Evolutionary conservation across 2,797 vertebrate species (phyloP).

Genomic region (Megalops cyprinoides): DNA sequence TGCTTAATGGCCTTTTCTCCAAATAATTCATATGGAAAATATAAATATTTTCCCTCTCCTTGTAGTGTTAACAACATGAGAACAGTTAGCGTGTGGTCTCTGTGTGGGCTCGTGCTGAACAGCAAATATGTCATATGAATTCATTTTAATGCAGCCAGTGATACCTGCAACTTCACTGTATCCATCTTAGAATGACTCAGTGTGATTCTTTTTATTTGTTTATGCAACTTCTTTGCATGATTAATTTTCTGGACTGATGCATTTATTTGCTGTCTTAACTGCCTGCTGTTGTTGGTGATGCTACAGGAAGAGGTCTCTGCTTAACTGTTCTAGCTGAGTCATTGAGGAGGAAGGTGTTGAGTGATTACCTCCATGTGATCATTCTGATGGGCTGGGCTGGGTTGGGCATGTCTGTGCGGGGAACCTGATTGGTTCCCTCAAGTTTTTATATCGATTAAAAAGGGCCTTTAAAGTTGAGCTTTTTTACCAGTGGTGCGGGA

Average conservation of each 20-base stretch:
- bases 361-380: not conserved
- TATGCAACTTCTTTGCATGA: too few relatives aligned
- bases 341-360: not conserved
- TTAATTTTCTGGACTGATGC: too few relatives aligned
- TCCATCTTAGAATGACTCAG: too few relatives aligned
- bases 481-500: not conserved
- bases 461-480: not conserved
- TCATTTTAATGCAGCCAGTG: too few relatives aligned
- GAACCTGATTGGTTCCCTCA: not conserved
- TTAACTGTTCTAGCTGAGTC: not conserved
- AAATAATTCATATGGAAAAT: not conserved
- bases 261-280: too few relatives aligned
- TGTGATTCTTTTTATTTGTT: too few relatives aligned
- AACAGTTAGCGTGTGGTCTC: too few relatives aligned
- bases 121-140: too few relatives aligned
- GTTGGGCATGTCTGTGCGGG: not conserved
- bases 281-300: too few relatives aligned
- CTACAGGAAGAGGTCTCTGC: not conserved
- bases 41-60: not conserved
- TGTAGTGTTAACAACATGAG: not conserved
- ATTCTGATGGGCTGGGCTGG: not conserved
- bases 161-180: too few relatives aligned
- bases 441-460: too few relatives aligned
- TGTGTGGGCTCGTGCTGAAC: too few relatives aligned
- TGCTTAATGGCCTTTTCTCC: not conserved